Base-by-base conservation (phyloP, 2,888 invertebrate genomes). In the Tillus elongatus region DNA sequence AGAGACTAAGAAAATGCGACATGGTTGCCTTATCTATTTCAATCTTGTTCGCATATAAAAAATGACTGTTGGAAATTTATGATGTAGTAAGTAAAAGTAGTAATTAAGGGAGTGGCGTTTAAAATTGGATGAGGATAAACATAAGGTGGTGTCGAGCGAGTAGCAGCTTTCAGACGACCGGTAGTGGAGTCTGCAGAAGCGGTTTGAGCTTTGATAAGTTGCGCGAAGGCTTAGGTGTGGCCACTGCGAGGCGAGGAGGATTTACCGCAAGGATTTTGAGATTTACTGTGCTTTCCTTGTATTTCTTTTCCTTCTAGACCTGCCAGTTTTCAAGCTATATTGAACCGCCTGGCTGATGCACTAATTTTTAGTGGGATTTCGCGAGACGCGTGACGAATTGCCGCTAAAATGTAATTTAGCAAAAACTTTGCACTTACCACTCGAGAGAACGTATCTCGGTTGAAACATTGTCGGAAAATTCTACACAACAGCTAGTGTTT, bases 191-290 rank as follows among this genome's bases (percentile, higher is more conserved):
- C 24, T n/a, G n/a, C n/a, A n/a, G n/a, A n/a, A n/a, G n/a, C n/a
- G 24, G 24, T 19, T 19, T 19, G 24, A 50, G 53, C 49, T 54
- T 53, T 54, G 56, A 53, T 54, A 58, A 55, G 54, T 56, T 54
- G 52, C 47, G 52, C 42, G 37, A 44, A 46, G 47, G 53, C 52
- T 56, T 56, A 54, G 47, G 48, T 53, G 56, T 49, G 56, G 56
- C 51, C 51, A 51, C 43, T 50, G 49, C 44, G 43, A 45, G 41
- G 48, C 44, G 50, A 45, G 47, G 42, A 44, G 55, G 57, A 56
- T 56, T 55, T 54, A 51, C 52, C 40, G 42, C 42, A 33, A 49
- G 54, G 55, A 54, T 57, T 58, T 58, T 39, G 46, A 51, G 54
- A 52, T 54, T 56, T 56, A 47, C 49, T 46, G 47, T 49, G 52